Percentiles rank a stretch among this genome's conserved stretches.
Evolutionary conservation across 2,113 vertebrate genomes (phyloP).

Genomic region (Mesoclemmys tuberculata): DNA sequence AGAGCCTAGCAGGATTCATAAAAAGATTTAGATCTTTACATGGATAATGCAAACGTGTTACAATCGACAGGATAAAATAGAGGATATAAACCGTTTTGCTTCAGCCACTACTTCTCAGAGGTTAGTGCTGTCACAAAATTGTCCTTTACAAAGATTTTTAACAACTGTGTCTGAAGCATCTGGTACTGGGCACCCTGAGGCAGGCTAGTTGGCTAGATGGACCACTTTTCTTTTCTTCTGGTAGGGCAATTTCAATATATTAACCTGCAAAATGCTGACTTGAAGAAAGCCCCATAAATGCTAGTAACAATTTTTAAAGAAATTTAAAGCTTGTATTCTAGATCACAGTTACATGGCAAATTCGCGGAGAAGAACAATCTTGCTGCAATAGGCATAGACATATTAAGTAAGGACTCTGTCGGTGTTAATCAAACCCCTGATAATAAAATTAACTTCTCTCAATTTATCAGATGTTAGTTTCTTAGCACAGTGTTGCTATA

Average conservation of each 20-base stretch:
- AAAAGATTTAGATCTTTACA: background rate
- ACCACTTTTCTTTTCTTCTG: background rate
- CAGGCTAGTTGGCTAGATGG: background rate
- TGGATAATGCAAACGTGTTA: background rate
- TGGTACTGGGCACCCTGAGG: background rate
- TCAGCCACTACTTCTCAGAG: background rate
- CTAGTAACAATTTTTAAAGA: conserved; percentile 1
- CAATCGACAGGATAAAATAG: background rate
- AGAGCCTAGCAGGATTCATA: background rate
- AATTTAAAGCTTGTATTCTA: background rate
- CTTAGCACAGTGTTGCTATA: background rate
- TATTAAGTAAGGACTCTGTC: background rate
- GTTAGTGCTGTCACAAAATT: background rate
- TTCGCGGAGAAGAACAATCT: conserved; percentile 7
- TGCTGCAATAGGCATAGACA: background rate
- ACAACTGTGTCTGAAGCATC: background rate
- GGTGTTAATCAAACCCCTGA: background rate
- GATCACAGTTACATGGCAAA: background rate
- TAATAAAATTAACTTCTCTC: background rate
- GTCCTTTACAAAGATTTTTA: background rate
- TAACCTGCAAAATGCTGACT: too few relatives aligned
- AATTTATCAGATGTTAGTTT: background rate
- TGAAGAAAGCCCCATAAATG: background rate
- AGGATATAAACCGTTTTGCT: background rate
- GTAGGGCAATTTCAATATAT: too few relatives aligned